Evolutionary conservation across 2,888 invertebrate genomes (phyloP), one percentile per base, ranked within the genome.

Genomic region (Hoplodrina blanda): DNA sequence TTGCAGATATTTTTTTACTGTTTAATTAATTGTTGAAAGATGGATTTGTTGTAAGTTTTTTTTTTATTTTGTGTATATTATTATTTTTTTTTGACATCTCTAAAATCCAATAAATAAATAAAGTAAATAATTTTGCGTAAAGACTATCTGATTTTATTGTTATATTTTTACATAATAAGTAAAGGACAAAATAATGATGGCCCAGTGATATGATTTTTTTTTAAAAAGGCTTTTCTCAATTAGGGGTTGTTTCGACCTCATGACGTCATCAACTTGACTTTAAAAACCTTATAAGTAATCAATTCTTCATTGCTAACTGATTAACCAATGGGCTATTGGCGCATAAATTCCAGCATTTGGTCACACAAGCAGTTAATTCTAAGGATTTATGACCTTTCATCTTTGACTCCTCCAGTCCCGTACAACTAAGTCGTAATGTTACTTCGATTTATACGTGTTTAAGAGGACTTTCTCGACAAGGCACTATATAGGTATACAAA

Each of bases 341-440:
- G 33, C 33, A 33, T 33, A 33, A 33, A 33, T 33, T 33, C 33
- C 33, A 37, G 37, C 13, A 37, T 73, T 56, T 65, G 50, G 44
- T 19, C 25, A n/a, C 44, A 56, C 25, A 20, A 53, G 65, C 44
- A 25, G 56, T 64, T n/a, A 6, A 11, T 41, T 19, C 55, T 13
- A 37, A 55, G 19, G 62, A 65, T 52, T 52, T 56, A 71, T 76
- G 73, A 71, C 46, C 46, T 41, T 41, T 17, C 46, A 78, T 74
- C 53, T 72, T 46, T 30, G 55, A 61, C 60, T 55, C 52, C 54
- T 59, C 13, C 49, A 53, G 52, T 20, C 46, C 37, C 41, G n/a
- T 44, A 63, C 49, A 52, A 44, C 41, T 17, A 10, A 71, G 65
- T 61, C 52, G 78, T 77, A 53, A 67, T 25, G 25, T 61, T 44